Evolutionary conservation across 92 coral and sea anemone species (phyloP), one percentile per base, ranked within the genome.

Genomic region (Paragorgia papillata): DNA sequence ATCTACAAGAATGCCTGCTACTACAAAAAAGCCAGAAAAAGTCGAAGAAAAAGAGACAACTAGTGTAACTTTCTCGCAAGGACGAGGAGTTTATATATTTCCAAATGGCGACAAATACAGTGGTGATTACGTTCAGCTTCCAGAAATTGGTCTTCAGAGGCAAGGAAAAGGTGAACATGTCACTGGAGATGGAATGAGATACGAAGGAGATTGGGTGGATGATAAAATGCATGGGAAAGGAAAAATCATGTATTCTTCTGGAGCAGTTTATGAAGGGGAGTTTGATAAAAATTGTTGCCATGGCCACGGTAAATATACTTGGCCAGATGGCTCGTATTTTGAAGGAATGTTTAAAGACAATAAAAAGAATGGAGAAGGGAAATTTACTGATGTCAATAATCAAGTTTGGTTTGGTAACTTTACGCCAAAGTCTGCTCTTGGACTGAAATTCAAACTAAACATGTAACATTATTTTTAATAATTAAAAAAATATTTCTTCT

Each of bases 191-290:
- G 97, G 97, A 31, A 64, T 95, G 34, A 77, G 73, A 41, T 95
- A 95, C 71, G 80, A 84, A 37, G 99, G 99, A 24, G 62, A 89
- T 67, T 95, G 99, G 99, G 76, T 39, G 60, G 89, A 84, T 0
- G 99, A 95, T 77, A 91, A 90, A 71, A 95, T 95, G 99, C 92
- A 91, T 82, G 95, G 95, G 34, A 83, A 89, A 85, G 97, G 97
- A 20, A 92, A 81, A 73, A 83, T 92, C 21, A 32, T 82, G 5
- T 88, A 88, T 60, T 90, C 97, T 32, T 90, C 97, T 15, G 96
- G 96, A 27, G 97, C 97, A 14, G 76, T 90, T 30, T 92, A 90
- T 46, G 96, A 92, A 89, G 97, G 97, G 3, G 91, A 94, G 44
- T 90, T 95, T 85, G 95, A 84, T 22, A 83, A 85, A 44, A 95